Base-by-base conservation (phyloP, 2,113 vertebrate species). In the Lethenteron reissneri region DNA sequence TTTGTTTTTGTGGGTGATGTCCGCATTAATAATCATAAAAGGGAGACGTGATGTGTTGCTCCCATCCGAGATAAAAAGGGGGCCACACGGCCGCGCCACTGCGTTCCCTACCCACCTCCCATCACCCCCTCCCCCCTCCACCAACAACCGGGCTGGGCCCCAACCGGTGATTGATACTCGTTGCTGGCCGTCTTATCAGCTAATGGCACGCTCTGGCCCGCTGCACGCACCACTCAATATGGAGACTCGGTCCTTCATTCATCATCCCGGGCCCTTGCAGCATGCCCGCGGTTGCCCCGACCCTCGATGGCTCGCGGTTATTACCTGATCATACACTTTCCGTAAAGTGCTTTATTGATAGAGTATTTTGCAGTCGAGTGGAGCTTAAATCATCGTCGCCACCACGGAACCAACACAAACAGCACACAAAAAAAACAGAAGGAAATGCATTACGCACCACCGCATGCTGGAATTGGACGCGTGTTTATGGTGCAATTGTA, bases 241-340 rank as follows among this genome's bases (percentile, higher is more conserved):
- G 25, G 64, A n/a, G 64, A 25, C 21, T 68, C 64, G 25, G 25
- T 68, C n/a, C 21, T 68, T 21, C 64, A 68, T 68, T 21, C 11
- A 68, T 68, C 64, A 68, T 68, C n/a, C n/a, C 8, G 25, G 64
- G 41, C 41, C 41, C 41, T 41, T 41, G 41, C 41, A 41, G 41
- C 41, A 41, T 41, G 41, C 41, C 64, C 64, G 25, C 64, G 64
- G 25, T 21, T 68, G 64, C 64, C 64, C 64, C 64, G 8, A 8
- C 64, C 64, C n/a, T 68, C n/a, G n/a, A 68, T n/a, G 64, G 64
- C 64, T 21, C 64, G 25, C n/a, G 25, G 64, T 68, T 68, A 68
- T 68, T 68, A 68, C 64, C n/a, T 68, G 64, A 68, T 68, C 64
- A 68, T 68, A 68, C 64, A 68, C 64, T 68, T 68, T 21, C n/a